Percentiles rank a stretch among this genome's conserved stretches.
Evolutionary conservation across 2,888 invertebrate genomes (phyloP).

Genomic region (Uloborus plumipes): DNA sequence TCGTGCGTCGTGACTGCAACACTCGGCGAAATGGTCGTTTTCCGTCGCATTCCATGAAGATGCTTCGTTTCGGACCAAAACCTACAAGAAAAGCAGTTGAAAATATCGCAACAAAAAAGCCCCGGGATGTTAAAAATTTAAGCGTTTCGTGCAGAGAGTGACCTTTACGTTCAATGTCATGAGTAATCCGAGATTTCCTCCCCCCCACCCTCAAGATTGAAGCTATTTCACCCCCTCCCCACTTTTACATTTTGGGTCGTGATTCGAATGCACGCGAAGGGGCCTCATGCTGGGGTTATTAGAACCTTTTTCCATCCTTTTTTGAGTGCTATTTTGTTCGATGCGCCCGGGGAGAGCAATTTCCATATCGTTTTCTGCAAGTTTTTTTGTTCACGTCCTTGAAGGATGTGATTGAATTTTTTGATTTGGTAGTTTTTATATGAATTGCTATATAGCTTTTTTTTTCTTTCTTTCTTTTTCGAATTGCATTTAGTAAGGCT

Average conservation of each 20-base stretch:
- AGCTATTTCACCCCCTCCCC: constrained; percentile 3
- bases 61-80: too few species aligned
- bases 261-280: constrained; percentile 39
- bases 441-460: too few species aligned
- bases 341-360: constrained; percentile 19
- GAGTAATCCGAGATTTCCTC: constrained; percentile 42
- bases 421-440: too few species aligned
- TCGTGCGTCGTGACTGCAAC: too few species aligned
- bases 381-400: constrained; percentile 17
- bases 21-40: too few species aligned
- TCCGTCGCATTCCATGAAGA: too few species aligned
- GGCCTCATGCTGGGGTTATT: constrained; percentile 19
- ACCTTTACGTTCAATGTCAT: constrained; percentile 47
- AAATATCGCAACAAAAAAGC: constrained; percentile 27
- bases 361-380: constrained; percentile 45
- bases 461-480: too few species aligned
- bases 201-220: constrained; percentile 9
- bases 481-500: too few species aligned
- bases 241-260: constrained; percentile 30
- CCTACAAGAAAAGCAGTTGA: neutral
- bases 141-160: constrained; percentile 17
- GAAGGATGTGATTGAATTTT: constrained; percentile 18
- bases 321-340: constrained; percentile 11
- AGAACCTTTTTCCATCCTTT: constrained; percentile 25
- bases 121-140: constrained; percentile 28